Evolutionary conservation across 1,140 invertebrate species (phyloP).

Genomic region (Radopholus similis): DNA sequence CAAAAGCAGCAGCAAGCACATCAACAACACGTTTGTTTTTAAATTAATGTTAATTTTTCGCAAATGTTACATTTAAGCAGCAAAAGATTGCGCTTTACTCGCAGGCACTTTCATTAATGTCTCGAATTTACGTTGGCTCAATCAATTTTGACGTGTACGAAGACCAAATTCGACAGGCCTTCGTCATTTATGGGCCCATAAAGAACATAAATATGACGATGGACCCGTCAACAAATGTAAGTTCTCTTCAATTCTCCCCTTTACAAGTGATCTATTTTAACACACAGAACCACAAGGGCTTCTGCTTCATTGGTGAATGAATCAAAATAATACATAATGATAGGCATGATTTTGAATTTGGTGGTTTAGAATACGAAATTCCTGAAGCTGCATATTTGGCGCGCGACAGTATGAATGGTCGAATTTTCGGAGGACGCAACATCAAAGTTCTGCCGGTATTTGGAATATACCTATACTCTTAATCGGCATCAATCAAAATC

Average conservation of each 20-base stretch:
- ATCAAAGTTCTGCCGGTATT: constrained; percentile 69
- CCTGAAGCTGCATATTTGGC: constrained; percentile 96
- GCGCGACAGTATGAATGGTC: constrained; percentile 95
- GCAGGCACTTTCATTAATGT: constrained; percentile 66
- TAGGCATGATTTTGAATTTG: no score
- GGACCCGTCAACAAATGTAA: constrained; percentile 81
- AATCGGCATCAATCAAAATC: background rate
- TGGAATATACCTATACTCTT: background rate
- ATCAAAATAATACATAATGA: no score
- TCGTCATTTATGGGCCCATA: constrained; percentile 95
- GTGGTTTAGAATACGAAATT: constrained; percentile 98
- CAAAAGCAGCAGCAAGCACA: constrained; percentile 97
- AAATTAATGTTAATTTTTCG: background rate
- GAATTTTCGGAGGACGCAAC: constrained; percentile 91
- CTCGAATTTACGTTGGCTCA: constrained; percentile 92
- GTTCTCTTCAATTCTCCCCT: constrained; percentile 6
- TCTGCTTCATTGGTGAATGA: no score
- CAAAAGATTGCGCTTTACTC: constrained; percentile 65
- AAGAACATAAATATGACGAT: constrained; percentile 99
- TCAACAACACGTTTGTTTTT: constrained; percentile 71
- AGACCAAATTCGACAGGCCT: constrained; percentile 95
- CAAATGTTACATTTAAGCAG: constrained; percentile 60
- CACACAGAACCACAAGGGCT: constrained; percentile 88
- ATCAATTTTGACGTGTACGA: constrained; percentile 99
- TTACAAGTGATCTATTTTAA: background rate